Base-by-base conservation (phyloP, 2,888 invertebrate species). In the Neoascia interrupta region DNA sequence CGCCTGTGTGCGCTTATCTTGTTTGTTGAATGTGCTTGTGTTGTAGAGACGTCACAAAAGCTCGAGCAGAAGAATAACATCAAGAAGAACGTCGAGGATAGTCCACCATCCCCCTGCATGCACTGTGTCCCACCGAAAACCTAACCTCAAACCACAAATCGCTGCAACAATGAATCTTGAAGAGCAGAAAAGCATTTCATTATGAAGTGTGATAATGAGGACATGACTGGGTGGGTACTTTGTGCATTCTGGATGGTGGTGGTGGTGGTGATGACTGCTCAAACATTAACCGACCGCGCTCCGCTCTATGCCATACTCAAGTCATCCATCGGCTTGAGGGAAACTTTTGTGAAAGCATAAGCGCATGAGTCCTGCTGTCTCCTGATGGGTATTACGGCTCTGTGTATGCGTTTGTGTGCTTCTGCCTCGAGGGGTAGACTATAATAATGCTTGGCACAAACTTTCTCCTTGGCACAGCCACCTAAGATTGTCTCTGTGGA, bases 141-240 rank as follows among this genome's bases (percentile, higher is more conserved):
- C 76, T 54, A 72, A 76, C 64, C 76, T 54, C 76, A 76, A 76
- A 76, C 76, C 76, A 72, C 72, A 76, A 76, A 76, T 76, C 76
- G 72, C 72, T 76, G 76, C 76, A 76, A 76, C 76, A 76, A 76
- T 76, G 64, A 76, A 76, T 76, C 76, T 72, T 76, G 72, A 76
- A 66, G 53, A 76, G 76, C 76, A 76, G 72, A 76, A 76, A 72
- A 76, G 72, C 76, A 76, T 76, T 76, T 76, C 76, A 72, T 76
- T 76, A 76, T 76, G 72, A 76, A 76, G 76, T 76, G 76, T 76
- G 76, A 76, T 76, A 76, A 76, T 76, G 76, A 76, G 76, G 76
- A 72, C 76, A 76, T 76, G 70, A 64, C 64, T 70, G 70, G 75
- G 63, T 51, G 63, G 75, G 63, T 69, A 54, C 45, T 43, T 19